Evolutionary conservation across 2,797 vertebrate species (phyloP), one percentile per base, ranked within the genome.

Genomic region (Spinibarbus caldwelli): DNA sequence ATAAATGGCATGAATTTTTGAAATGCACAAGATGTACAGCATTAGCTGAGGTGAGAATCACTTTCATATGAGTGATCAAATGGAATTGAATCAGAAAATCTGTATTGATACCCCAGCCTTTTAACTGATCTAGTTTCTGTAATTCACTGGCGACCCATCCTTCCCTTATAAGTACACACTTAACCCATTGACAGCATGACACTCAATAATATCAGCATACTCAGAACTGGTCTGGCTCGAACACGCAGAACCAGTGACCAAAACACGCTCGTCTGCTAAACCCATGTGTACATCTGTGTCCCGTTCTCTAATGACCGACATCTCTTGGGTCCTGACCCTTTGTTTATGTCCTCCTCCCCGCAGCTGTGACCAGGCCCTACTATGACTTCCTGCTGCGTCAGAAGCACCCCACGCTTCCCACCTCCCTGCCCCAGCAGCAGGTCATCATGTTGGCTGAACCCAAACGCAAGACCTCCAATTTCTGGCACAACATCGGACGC

Each of bases 401-500:
- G 95, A 98, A 98, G 91, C 97, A 97, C 84, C 96, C 97, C 1
- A 94, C 95, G 0, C 92, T 98, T 82, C 96, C 97, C 19, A 92
- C 94, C 2, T 95, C 95, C 29, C 89, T 97, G 85, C 97, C 97
- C 6, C 97, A 97, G 94, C 97, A 97, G 92, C 97, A 99, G 88
- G 96, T 97, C 89, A 96, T 97, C 93, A 96, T 98, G 96, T 90
- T 98, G 93, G 96, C 97, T 2, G 97, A 99, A 91, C 97, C 97
- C 90, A 98, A 98, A 90, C 96, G 97, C 93, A 99, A 99, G 93
- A 95, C 97, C 78, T 97, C 96, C 82, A 97, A 97, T 93, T 99
- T 99, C 95, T 99, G 97, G 97, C 97, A 99, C 93, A 98, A 97
- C 94, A 98, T 98, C 72, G 97, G 97, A 92, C 94, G 97, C 91